A percentile compares a stretch with the other conserved stretches of the same genome.
phyloP scores from a whole-genome alignment of 2,113 vertebrate genomes.

The Platichthys stellatus region DNA sequence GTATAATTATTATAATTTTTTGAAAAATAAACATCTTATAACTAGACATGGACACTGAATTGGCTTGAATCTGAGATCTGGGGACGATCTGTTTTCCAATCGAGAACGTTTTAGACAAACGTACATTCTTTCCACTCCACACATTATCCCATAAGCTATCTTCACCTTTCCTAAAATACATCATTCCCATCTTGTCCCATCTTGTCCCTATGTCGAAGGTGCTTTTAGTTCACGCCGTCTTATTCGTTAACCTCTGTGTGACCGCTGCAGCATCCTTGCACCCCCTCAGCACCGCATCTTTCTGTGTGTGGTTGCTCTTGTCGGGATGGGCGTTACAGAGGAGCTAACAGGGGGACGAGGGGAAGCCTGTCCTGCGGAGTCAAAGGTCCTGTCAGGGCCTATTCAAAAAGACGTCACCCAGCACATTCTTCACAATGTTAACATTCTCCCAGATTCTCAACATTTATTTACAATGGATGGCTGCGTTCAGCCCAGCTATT shows the following conservation, averaged over 20 bases:
- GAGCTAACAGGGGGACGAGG: conserved; percentile 58
- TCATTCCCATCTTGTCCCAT: background rate
- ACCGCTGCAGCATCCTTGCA: conserved; percentile 61
- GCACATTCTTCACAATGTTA: conserved; percentile 83
- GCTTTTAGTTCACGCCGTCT: conserved; percentile 20
- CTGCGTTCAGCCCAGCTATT: conserved; percentile 53
- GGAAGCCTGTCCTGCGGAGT: conserved; percentile 56
- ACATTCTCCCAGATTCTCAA: conserved; percentile 81
- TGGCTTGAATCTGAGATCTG: too few species aligned
- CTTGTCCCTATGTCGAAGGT: background rate
- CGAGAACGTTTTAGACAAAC: background rate
- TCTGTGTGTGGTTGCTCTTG: conserved; percentile 36
- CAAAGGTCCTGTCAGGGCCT: conserved; percentile 77
- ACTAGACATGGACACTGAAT: too few species aligned
- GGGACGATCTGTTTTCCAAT: background rate
- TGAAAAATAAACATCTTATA: too few species aligned
- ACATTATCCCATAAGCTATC: background rate
- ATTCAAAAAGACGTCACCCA: conserved; percentile 75
- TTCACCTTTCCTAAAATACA: background rate
- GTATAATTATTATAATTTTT: background rate
- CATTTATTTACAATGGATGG: conserved; percentile 74
- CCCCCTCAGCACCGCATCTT: conserved; percentile 36
- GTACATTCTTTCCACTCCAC: background rate
- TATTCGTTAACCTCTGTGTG: conserved; percentile 75
- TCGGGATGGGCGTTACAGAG: conserved; percentile 60